These are phyloP conservation scores for Grus americana DNA, from an alignment of 2,113 vertebrate genomes.

Conservation along the genomic window DNA sequence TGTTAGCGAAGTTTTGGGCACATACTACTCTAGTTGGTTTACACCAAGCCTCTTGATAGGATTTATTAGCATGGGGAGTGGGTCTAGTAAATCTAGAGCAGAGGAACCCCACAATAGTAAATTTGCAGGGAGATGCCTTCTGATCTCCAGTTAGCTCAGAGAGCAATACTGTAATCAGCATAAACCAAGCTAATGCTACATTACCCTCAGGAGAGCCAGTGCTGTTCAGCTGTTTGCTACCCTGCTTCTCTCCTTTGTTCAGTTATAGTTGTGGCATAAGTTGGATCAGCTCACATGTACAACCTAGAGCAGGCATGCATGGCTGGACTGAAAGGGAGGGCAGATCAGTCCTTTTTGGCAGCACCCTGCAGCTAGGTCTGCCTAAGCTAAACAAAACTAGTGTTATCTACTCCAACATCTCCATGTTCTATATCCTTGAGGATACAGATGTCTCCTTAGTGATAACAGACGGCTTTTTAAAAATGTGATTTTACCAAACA, in stretches of 20 bases:
- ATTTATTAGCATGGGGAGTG: not conserved
- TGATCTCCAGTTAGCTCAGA: not conserved
- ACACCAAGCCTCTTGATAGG: not conserved
- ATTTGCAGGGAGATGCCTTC: not conserved
- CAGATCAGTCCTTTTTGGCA: not conserved
- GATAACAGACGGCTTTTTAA: not conserved
- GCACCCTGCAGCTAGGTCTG: not conserved
- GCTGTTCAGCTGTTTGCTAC: not conserved
- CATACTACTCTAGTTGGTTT: not conserved
- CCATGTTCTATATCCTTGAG: not conserved
- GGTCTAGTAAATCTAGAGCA: not conserved
- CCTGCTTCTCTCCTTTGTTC: not conserved
- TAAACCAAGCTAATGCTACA: not conserved
- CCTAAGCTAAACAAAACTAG: not conserved
- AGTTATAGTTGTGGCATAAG: not conserved
- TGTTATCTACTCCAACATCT: not conserved
- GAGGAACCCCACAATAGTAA: not conserved
- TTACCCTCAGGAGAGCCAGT: not conserved
- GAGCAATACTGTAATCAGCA: not conserved
- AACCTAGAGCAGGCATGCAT: not conserved
- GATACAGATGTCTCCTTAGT: not conserved
- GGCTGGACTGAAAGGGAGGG: not conserved
- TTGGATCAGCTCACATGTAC: not conserved
- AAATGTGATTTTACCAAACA: not conserved
- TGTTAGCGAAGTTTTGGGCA: not conserved